A percentile compares a stretch with the other conserved stretches of the same genome.
Evolutionary conservation across 1,140 invertebrate genomes (phyloP).

Genomic region (Theocolax elegans): DNA sequence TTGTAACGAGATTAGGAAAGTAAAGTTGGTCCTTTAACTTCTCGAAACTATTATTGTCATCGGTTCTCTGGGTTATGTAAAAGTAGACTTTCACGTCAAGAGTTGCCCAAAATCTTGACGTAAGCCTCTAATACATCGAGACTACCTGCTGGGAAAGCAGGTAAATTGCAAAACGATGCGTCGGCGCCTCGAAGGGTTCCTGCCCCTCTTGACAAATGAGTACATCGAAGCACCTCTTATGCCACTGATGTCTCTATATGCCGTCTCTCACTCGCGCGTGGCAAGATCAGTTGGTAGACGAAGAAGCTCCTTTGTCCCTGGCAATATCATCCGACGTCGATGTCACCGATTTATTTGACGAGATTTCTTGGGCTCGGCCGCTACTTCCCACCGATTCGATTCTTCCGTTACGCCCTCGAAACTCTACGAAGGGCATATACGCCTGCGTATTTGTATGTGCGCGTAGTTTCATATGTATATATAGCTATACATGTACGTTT

Average conservation of each 20-base stretch:
- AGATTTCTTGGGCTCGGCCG: slow-evolving; percentile 27
- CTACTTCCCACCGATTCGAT: background rate
- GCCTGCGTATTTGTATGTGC: too few relatives aligned
- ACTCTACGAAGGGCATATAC: background rate
- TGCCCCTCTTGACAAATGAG: background rate
- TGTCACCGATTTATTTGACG: slow-evolving; percentile 63
- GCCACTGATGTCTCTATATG: too few relatives aligned
- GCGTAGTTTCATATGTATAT: too few relatives aligned
- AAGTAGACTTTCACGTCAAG: slow-evolving; percentile 12
- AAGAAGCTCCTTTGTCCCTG: too few relatives aligned
- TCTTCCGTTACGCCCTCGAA: slow-evolving; percentile 4
- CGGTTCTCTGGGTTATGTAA: slow-evolving; percentile 11
- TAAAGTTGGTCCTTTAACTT: background rate
- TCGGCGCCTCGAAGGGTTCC: slow-evolving; percentile 3
- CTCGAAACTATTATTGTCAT: slow-evolving; percentile 7
- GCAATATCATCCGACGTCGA: too few relatives aligned
- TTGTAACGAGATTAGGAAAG: background rate
- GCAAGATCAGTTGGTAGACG: background rate
- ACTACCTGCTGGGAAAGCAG: slow-evolving; percentile 19
- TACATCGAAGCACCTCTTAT: slow-evolving; percentile 47
- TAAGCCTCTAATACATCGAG: slow-evolving; percentile 1
- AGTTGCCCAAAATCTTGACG: slow-evolving; percentile 44
- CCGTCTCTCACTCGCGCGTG: background rate
- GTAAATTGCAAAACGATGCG: slow-evolving; percentile 31
- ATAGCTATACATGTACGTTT: too few relatives aligned